Base-by-base conservation (phyloP, 2,797 vertebrate species). In the Oreochromis mossambicus region DNA sequence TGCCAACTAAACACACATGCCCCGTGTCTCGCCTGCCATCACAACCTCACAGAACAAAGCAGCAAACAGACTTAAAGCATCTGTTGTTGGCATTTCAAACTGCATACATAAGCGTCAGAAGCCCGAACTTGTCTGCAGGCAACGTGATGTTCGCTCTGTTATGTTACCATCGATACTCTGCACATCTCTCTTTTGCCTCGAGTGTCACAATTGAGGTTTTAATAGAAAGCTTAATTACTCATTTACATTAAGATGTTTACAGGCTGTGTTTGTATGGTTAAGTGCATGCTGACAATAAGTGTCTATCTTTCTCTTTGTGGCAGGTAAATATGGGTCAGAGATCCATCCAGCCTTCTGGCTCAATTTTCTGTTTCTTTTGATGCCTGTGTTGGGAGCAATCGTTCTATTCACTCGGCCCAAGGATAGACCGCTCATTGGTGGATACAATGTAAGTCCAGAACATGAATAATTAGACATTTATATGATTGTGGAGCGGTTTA, bases 321-420 rank as follows among this genome's bases (percentile, higher is more conserved):
- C 91, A 99, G 98, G 98, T 89, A 98, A 98, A 93, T 97, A 98
- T 85, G 97, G 97, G 79, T 96, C 97, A 0, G 97, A 99, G 81
- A 95, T 98, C 77, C 96, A 94, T 17, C 97, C 97, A 2, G 88
- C 94, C 61, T 97, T 97, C 94, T 96, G 98, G 92, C 94, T 99
- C 79, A 97, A 98, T 92, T 89, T 97, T 73, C 95, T 97, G 29
- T 98, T 97, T 80, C 5, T 98, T 68, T 77, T 98, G 87, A 81
- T 97, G 80, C 97, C 96, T 6, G 79, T 96, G 41, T 97, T 95
- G 96, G 97, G 96, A n/a, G 97, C 97, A 1, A 4, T 86, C 24
- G 92, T 88, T 12, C 91, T 99, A 38, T 97, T 98, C 88, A 93
- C 81, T n/a, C 95, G 96, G 88, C 94, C 96, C 14, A 96, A 61